phyloP scores from a whole-genome alignment of 1,140 invertebrate species.

The Drosophila erecta region DNA sequence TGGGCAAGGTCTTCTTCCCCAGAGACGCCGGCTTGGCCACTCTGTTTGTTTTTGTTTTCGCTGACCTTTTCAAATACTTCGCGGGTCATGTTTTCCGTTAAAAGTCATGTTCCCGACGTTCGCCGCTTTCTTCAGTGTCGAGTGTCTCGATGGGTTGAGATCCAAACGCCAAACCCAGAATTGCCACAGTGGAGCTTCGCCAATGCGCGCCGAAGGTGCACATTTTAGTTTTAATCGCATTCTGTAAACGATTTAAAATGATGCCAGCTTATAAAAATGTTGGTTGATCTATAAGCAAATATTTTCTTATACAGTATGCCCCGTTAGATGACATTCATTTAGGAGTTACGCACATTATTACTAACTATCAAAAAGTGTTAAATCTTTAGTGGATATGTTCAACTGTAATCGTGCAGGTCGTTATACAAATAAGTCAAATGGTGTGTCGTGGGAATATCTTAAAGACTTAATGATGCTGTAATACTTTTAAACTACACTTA shows the following conservation, averaged over 20 bases:
- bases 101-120: slow-evolving; percentile 72
- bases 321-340: neutral
- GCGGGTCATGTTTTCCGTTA: slow-evolving; percentile 56
- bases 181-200: slow-evolving; percentile 8
- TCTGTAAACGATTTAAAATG: no score
- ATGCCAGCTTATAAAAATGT: neutral
- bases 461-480: neutral
- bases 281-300: neutral
- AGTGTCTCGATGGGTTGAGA: slow-evolving; percentile 5
- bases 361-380: neutral
- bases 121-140: slow-evolving; percentile 58
- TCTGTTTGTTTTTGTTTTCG: slow-evolving; percentile 43
- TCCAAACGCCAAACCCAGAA: slow-evolving; percentile 1
- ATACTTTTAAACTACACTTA: neutral
- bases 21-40: slow-evolving; percentile 1
- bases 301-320: neutral
- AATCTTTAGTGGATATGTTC: neutral
- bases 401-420: neutral
- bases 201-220: no score
- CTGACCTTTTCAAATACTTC: slow-evolving; percentile 75
- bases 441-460: slow-evolving; percentile 3
- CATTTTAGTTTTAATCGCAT: neutral
- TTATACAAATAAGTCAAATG: neutral
- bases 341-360: neutral
- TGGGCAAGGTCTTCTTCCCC: slow-evolving; percentile 52